Evolutionary conservation across 2,888 invertebrate genomes (phyloP), one percentile per base, ranked within the genome.

Genomic region (Syrphus vitripennis): DNA sequence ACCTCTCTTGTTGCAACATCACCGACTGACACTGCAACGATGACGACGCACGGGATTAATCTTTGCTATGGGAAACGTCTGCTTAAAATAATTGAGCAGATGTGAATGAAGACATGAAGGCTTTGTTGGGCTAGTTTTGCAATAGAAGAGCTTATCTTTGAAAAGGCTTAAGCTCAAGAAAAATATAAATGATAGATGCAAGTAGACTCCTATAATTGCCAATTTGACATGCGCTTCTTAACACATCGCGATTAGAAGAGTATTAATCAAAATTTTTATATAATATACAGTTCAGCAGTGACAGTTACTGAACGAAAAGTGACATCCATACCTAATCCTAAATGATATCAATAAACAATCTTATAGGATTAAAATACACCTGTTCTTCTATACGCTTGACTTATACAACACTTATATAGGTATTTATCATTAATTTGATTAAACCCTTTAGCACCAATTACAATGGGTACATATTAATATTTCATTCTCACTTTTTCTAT

Each of bases 21-120:
- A n/a, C n/a, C n/a, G n/a, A n/a, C n/a, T n/a, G n/a, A n/a, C n/a
- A n/a, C n/a, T n/a, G n/a, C n/a, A n/a, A n/a, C n/a, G n/a, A n/a
- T n/a, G n/a, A n/a, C n/a, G 50, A 26, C 14, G 50, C 31, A 21
- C 14, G 21, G 55, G 75, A 75, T 76, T 80, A 40, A 59, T 74
- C 48, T 63, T 80, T n/a, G n/a, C 67, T 42, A 61, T 76, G 67
- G 61, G 75, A 84, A 77, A 65, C 63, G 40, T 74, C 63, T 61
- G 72, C 37, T 50, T 24, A 81, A 81, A 72, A 77, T 80, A 86
- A 81, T 86, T 80, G 77, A 86, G 69, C 76, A 74, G 81, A 72
- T 74, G 61, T 74, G 67, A 77, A 77, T 81, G 72, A 77, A 74
- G 76, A 72, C 69, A 48, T 69, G 65, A 63, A 21, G 71, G 40